A percentile compares a stretch with the other conserved stretches of the same genome.
phyloP scores from a whole-genome alignment of 2,113 vertebrate species.

The Eulemur rufifrons region DNA sequence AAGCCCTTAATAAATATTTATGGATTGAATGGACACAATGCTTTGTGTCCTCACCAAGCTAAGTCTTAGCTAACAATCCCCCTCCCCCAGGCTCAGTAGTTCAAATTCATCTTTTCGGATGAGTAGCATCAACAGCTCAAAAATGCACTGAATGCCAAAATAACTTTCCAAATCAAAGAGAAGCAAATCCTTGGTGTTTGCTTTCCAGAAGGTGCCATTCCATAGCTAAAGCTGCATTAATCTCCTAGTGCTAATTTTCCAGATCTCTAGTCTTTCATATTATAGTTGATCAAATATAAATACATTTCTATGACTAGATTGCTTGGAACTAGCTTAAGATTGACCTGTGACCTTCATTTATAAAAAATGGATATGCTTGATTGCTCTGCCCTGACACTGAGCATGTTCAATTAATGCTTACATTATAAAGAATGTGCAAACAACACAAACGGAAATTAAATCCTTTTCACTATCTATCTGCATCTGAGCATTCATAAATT shows the following conservation, averaged over 20 bases:
- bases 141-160: rapidly evolving
- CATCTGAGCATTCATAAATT: slow-evolving; percentile 80
- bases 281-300: slow-evolving; percentile 58
- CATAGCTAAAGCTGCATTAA: rapidly evolving
- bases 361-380: slow-evolving; percentile 76
- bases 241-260: slow-evolving; percentile 47
- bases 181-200: background rate
- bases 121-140: rapidly evolving
- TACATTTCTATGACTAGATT: slow-evolving; percentile 69
- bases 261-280: slow-evolving; percentile 45
- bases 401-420: slow-evolving; percentile 84
- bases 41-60: background rate
- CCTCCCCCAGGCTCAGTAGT: rapidly evolving
- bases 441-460: slow-evolving; percentile 83
- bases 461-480: slow-evolving; percentile 78
- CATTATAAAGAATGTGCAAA: slow-evolving; percentile 80
- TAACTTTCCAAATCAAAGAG: rapidly evolving
- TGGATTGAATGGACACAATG: no score
- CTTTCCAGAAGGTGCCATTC: background rate
- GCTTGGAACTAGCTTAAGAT: slow-evolving; percentile 70
- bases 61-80: background rate
- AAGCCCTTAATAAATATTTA: background rate
- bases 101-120: background rate
- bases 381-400: slow-evolving; percentile 58
- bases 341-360: slow-evolving; percentile 76